Evolutionary conservation across 2,888 invertebrate species (phyloP).

Genomic region (Agrotis puta): DNA sequence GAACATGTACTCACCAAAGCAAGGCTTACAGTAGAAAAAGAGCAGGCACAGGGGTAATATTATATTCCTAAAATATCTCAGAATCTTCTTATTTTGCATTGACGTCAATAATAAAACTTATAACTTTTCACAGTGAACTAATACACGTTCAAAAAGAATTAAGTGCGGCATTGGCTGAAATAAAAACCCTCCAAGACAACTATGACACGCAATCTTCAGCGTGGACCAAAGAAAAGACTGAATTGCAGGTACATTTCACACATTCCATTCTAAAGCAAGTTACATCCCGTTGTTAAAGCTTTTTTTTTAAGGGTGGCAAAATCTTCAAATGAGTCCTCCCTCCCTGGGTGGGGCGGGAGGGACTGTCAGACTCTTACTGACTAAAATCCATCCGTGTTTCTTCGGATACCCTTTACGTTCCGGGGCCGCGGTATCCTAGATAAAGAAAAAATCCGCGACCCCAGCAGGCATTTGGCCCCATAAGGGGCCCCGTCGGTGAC

Average conservation of each 20-base stretch:
- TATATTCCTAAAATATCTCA: background rate
- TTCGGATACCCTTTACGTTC: too few relatives aligned
- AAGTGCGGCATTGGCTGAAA: slow-evolving; percentile 91
- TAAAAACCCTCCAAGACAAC: slow-evolving; percentile 92
- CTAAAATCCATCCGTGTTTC: too few relatives aligned
- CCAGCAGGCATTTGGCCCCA: too few relatives aligned
- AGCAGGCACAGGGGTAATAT: slow-evolving; percentile 93
- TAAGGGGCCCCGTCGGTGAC: too few relatives aligned
- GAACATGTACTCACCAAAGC: slow-evolving; percentile 96
- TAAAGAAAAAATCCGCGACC: too few relatives aligned
- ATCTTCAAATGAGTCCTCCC: too few relatives aligned
- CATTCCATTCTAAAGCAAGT: background rate
- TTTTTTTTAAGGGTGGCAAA: too few relatives aligned
- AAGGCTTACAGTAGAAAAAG: slow-evolving; percentile 95
- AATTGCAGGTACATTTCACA: slow-evolving; percentile 90
- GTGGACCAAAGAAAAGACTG: slow-evolving; percentile 94
- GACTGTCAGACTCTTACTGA: too few relatives aligned
- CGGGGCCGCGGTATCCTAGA: too few relatives aligned
- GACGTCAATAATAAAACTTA: background rate
- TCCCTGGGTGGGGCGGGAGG: too few relatives aligned
- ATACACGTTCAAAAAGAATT: slow-evolving; percentile 92
- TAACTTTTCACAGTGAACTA: slow-evolving; percentile 89
- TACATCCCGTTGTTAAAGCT: background rate
- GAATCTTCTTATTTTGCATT: background rate
- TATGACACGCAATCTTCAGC: slow-evolving; percentile 92